Evolutionary conservation across 2,113 vertebrate species (phyloP).

Genomic region (Eubucco bourcierii): DNA sequence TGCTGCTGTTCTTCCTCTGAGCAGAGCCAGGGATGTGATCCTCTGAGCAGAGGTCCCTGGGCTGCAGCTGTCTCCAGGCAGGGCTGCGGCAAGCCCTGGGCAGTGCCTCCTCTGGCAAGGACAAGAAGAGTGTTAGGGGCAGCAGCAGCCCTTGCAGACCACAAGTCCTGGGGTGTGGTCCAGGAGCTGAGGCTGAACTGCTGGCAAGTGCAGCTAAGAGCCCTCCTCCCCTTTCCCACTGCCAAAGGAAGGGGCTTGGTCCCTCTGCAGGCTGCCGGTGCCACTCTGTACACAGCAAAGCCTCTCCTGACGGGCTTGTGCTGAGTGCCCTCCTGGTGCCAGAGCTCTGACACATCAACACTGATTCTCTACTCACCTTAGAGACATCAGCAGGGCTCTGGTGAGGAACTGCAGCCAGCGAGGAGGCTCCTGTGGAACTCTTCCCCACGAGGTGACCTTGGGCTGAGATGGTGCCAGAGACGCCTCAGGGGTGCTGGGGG

Average conservation of each 20-base stretch:
- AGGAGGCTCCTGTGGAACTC: too few relatives aligned
- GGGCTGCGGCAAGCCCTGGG: neutral
- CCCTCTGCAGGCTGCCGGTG: too few relatives aligned
- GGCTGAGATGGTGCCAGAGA: too few relatives aligned
- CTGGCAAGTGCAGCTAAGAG: neutral
- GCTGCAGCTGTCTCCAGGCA: neutral
- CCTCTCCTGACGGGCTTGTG: too few relatives aligned
- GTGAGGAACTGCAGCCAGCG: too few relatives aligned
- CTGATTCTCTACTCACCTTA: too few relatives aligned
- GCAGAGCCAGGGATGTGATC: neutral
- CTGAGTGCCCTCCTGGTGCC: too few relatives aligned
- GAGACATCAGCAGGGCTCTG: too few relatives aligned
- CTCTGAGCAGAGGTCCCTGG: neutral
- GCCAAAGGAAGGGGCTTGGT: neutral
- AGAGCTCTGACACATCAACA: too few relatives aligned
- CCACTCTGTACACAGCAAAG: too few relatives aligned
- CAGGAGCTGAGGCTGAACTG: neutral
- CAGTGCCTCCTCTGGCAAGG: neutral
- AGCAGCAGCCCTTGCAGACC: neutral
- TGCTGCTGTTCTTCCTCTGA: neutral
- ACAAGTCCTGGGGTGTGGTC: neutral
- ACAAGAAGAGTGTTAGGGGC: neutral
- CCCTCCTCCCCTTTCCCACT: neutral
- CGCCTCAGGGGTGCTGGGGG: too few relatives aligned
- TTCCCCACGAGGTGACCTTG: too few relatives aligned